Base-by-base conservation (phyloP, 2,888 invertebrate species). In the Troides helena region DNA sequence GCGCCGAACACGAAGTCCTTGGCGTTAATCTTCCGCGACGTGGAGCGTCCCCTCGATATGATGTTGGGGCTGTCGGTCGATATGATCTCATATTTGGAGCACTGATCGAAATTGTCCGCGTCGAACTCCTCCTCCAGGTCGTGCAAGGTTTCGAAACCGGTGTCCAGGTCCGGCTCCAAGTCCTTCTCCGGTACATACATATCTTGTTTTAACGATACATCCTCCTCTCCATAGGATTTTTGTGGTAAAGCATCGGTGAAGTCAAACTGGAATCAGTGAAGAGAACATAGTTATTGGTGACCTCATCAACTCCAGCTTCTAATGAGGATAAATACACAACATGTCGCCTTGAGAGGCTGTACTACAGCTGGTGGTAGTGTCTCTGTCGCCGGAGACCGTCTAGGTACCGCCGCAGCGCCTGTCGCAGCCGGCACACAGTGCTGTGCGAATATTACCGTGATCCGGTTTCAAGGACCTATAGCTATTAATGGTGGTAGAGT, bases 31-130 rank as follows among this genome's bases (percentile, higher is more conserved):
- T 91, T 92, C 23, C 89, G 82, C 0, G 86, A 80, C 0, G 84
- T 78, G 0, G 85, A 78, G 0, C 92, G 72, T 0, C 92, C 92
- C 58, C 86, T 78, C 0, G 92, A 92, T 18, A 92, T 92, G 0
- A 93, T 92, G 53, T 93, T 82, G 0, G 93, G 93, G 62, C 92
- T 92, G 62, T 93, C 93, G 0, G 93, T 93, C 0, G 92, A 92
- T 17, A 93, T 92, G 0, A 93, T 93, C 73, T 93, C 93, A 61
- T 93, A 93, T 72, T 93, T 93, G 0, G 87, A 86, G 77, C 93
- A 90, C 2, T 86, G 82, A 8, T 91, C 90, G 50, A 90, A 90
- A 71, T 87, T 88, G 10, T 89, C 88, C 0, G 83, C 80, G 0
- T 90, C 89, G 6, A 92, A 91, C 70, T 92, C 92, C n/a, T 86